Percentiles rank a stretch among this genome's conserved stretches.
These are phyloP conservation scores for Perca schrenkii DNA, from an alignment of 2,113 vertebrate species.

Conservation along the genomic window DNA sequence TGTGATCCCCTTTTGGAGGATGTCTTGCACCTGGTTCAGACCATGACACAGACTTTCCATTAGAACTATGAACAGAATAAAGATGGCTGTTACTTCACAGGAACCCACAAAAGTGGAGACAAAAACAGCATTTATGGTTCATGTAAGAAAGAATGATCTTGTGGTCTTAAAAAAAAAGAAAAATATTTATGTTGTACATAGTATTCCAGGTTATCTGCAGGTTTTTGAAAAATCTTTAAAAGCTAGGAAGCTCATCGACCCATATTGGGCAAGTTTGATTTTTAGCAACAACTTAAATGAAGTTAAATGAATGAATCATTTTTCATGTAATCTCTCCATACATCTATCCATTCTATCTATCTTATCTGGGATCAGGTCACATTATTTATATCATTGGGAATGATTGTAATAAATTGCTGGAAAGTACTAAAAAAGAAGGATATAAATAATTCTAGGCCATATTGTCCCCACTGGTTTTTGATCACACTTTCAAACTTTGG, in stretches of 20 bases:
- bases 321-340: neutral
- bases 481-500: neutral
- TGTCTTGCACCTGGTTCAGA: slow-evolving; percentile 99
- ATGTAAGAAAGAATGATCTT: slow-evolving; percentile 40
- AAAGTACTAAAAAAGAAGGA: neutral
- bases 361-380: neutral
- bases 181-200: neutral
- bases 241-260: neutral
- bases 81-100: slow-evolving; percentile 87
- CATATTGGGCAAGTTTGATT: neutral
- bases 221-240: neutral
- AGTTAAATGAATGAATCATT: neutral
- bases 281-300: neutral
- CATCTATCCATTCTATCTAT: neutral
- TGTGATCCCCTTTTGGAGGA: slow-evolving; percentile 95
- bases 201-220: slow-evolving; percentile 56
- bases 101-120: slow-evolving; percentile 78
- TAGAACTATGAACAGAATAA: slow-evolving; percentile 99
- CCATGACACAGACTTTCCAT: slow-evolving; percentile 99
- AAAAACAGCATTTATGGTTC: slow-evolving; percentile 76
- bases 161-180: neutral
- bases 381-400: neutral
- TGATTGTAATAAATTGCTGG: neutral
- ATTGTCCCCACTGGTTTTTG: neutral
- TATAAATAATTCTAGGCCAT: neutral